Conservation (phyloP, 1,140 invertebrate genomes). For the Aphidius gifuensis region DNA sequence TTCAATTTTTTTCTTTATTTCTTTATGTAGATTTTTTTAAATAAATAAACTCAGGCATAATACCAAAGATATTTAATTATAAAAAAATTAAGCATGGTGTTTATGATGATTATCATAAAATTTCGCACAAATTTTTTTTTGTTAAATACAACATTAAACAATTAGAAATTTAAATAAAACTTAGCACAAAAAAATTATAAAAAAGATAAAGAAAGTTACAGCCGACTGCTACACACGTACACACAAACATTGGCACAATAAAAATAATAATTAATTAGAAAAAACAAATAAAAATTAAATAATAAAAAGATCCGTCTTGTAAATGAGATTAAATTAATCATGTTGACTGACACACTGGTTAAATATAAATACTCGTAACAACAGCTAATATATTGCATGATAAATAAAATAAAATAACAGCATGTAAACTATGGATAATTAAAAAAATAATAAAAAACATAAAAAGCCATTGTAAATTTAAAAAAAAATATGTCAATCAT, state of each 20-base stretch:
- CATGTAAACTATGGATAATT: slow-evolving; percentile 26
- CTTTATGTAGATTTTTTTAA: slow-evolving; percentile 21
- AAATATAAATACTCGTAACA: slow-evolving; percentile 16
- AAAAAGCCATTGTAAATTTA: background rate
- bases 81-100: slow-evolving; percentile 39
- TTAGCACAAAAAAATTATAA: slow-evolving; percentile 37
- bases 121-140: slow-evolving; percentile 48
- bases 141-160: slow-evolving; percentile 28
- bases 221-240: slow-evolving; percentile 13
- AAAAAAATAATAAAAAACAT: slow-evolving; percentile 25
- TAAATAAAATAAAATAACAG: slow-evolving; percentile 36
- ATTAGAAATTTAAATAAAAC: background rate
- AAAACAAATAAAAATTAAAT: slow-evolving; percentile 13
- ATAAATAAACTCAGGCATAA: slow-evolving; percentile 50
- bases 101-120: slow-evolving; percentile 45
- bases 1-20: background rate
- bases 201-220: slow-evolving; percentile 15
- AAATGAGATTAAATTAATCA: slow-evolving; percentile 35
- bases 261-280: slow-evolving; percentile 10
- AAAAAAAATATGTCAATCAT: no score
- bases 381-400: slow-evolving; percentile 23
- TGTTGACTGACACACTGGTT: slow-evolving; percentile 33
- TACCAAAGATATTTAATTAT: slow-evolving; percentile 53
- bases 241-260: background rate
- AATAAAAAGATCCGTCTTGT: slow-evolving; percentile 28